Evolutionary conservation across 2,797 vertebrate genomes (phyloP).

Genomic region (Notolepis coatsorum): DNA sequence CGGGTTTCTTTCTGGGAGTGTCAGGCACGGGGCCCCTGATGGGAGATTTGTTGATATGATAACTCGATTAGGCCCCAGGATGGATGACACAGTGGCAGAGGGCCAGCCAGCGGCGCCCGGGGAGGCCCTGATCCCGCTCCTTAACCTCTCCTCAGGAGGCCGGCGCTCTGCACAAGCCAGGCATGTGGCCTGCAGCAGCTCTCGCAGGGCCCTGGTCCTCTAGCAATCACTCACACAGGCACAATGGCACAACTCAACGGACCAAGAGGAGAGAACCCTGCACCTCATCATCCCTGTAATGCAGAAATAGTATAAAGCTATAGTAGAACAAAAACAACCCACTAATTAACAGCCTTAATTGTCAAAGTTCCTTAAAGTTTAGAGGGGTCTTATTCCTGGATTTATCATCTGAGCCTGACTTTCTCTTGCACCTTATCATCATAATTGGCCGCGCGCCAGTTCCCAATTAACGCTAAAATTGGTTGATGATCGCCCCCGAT

Average conservation of each 20-base stretch:
- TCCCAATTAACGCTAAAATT: conserved; percentile 67
- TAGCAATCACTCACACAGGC: conserved; percentile 53
- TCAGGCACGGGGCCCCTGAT: conserved; percentile 75
- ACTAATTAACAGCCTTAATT: conserved; percentile 68
- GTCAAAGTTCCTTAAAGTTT: conserved; percentile 61
- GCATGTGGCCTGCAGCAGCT: conserved; percentile 63
- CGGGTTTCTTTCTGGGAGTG: conserved; percentile 81
- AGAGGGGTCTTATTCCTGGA: conserved; percentile 64
- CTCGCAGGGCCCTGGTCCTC: conserved; percentile 38
- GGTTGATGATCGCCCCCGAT: conserved; percentile 57
- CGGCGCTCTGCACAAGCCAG: conserved; percentile 58
- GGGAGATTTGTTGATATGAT: conserved; percentile 89
- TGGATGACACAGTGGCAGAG: conserved; percentile 68
- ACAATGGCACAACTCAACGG: conserved; percentile 48
- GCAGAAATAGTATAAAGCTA: conserved; percentile 33
- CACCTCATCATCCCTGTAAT: conserved; percentile 60
- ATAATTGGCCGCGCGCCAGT: conserved; percentile 63
- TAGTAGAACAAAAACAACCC: conserved; percentile 54
- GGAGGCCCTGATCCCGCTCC: conserved; percentile 52
- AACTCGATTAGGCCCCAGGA: conserved; percentile 86
- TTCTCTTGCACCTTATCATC: conserved; percentile 42
- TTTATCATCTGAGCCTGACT: conserved; percentile 51
- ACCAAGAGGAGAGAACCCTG: conserved; percentile 45
- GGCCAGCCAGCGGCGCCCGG: conserved; percentile 55
- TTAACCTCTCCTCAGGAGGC: conserved; percentile 70